Conservation (phyloP, 2,797 vertebrate genomes). For the Hephaestus fuliginosus region DNA sequence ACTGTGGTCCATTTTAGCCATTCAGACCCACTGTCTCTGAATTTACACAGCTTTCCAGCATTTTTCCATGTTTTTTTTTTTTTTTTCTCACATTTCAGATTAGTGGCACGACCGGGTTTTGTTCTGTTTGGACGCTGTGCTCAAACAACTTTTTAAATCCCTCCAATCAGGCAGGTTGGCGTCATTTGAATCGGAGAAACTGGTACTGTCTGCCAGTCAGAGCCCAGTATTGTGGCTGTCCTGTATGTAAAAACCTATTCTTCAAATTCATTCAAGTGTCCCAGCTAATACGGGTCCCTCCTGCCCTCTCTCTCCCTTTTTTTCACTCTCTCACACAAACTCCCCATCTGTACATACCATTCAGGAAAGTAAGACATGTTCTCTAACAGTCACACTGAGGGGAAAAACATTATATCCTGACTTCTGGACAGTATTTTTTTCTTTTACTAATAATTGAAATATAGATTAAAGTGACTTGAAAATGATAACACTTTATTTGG, state of each 20-base stretch:
- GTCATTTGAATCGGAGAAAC: constrained; percentile 67
- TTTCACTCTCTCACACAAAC: constrained; percentile 3
- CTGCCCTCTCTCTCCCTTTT: constrained; percentile 25
- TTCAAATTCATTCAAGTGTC: constrained; percentile 78
- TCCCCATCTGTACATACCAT: constrained; percentile 19
- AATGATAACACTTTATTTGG: not conserved
- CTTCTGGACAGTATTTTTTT: not conserved
- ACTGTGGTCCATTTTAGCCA: not conserved
- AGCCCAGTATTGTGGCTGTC: constrained; percentile 57
- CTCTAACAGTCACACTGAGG: not conserved
- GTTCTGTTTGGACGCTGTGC: constrained; percentile 48
- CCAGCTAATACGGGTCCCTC: constrained; percentile 63
- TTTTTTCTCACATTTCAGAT: constrained; percentile 21
- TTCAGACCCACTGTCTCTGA: not conserved
- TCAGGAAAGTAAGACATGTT: constrained; percentile 19
- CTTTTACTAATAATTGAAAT: not conserved
- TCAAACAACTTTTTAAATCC: constrained; percentile 59
- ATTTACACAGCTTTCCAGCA: not conserved
- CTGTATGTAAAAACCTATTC: constrained; percentile 75
- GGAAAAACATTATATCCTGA: not conserved
- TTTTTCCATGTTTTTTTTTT: not conserved
- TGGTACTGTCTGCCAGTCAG: constrained; percentile 62
- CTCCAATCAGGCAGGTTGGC: constrained; percentile 67
- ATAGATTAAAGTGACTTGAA: not conserved
- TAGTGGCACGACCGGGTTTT: constrained; percentile 4